Percentiles rank a stretch among this genome's conserved stretches.
phyloP scores from a whole-genome alignment of 2,797 vertebrate genomes.

The Oryzias dopingdopingensis region DNA sequence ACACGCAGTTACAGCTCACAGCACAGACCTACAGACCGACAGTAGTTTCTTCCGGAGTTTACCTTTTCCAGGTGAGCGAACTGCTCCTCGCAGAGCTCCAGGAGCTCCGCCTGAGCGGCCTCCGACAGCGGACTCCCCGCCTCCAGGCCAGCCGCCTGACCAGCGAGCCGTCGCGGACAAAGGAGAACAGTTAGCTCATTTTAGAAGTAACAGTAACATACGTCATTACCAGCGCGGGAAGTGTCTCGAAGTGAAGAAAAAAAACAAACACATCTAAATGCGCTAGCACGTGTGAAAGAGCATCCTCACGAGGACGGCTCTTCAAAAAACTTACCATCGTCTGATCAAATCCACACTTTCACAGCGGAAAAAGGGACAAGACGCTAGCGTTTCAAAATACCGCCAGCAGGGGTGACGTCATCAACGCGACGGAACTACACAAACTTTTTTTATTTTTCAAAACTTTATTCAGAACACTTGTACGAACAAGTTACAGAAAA shows the following conservation, averaged over 20 bases:
- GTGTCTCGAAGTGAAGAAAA: no score
- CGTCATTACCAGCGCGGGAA: no score
- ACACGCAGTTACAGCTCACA: conserved; percentile 1
- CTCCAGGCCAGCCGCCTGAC: no score
- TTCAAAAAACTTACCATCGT: conserved; percentile 52
- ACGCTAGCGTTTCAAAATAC: conserved; percentile 61
- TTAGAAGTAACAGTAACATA: no score
- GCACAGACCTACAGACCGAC: neutral
- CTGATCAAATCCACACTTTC: neutral
- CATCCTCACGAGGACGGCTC: no score
- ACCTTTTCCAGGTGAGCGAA: conserved; percentile 71
- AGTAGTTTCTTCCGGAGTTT: neutral
- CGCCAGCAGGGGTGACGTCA: conserved; percentile 67
- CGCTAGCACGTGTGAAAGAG: no score
- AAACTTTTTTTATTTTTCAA: no score
- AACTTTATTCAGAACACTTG: no score
- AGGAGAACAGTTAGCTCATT: no score
- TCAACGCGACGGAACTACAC: neutral
- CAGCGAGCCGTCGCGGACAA: no score
- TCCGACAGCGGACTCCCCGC: conserved; percentile 41
- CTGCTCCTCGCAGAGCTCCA: conserved; percentile 73
- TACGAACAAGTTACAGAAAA: no score
- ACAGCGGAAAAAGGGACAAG: neutral
- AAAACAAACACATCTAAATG: no score
- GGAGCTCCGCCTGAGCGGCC: conserved; percentile 57